Percentiles rank a stretch among this genome's conserved stretches.
Evolutionary conservation across 37 sponge, comb jelly and placozoan genomes (phyloP).

Genomic region (Ephydatia muelleri): DNA sequence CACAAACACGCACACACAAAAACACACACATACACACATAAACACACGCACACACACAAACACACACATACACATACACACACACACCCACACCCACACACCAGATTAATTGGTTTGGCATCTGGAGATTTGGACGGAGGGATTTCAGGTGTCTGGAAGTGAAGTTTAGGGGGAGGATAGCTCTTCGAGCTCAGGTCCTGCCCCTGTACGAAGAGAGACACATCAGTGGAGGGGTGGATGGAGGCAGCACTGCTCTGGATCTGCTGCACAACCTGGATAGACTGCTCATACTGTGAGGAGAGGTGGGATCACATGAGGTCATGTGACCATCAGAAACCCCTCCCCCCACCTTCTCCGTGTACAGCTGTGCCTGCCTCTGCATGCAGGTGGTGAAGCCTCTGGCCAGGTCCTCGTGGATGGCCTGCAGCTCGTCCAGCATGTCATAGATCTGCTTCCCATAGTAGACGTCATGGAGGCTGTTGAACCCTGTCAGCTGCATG

Average conservation of each 20-base stretch:
- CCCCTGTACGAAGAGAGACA: conserved; percentile 16
- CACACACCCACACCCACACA: too few relatives aligned
- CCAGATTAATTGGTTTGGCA: conserved; percentile 25
- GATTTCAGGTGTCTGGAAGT: conserved; percentile 35
- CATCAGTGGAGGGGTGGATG: conserved; percentile 11
- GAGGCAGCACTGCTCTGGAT: conserved; percentile 4
- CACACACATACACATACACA: too few relatives aligned
- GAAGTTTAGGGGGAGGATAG: conserved; percentile 49
- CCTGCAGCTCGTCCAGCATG: conserved; percentile 71
- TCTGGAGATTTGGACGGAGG: conserved; percentile 45
- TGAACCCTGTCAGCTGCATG: conserved; percentile 41
- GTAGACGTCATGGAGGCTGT: conserved; percentile 40
- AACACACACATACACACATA: background rate
- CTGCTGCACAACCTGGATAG: conserved; percentile 1
- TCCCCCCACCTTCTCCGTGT: conserved; percentile 49
- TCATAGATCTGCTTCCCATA: conserved; percentile 50
- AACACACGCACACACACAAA: background rate
- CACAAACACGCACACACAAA: background rate
- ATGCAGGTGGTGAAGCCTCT: conserved; percentile 34
- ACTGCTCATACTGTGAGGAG: background rate
- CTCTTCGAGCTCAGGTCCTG: conserved; percentile 33
- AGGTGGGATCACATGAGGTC: background rate
- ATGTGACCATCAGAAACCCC: background rate
- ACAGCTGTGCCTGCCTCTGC: conserved; percentile 21
- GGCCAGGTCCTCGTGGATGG: conserved; percentile 60